These are phyloP conservation scores for Misgurnus anguillicaudatus DNA, from an alignment of 2,113 vertebrate genomes.

Conservation along the genomic window DNA sequence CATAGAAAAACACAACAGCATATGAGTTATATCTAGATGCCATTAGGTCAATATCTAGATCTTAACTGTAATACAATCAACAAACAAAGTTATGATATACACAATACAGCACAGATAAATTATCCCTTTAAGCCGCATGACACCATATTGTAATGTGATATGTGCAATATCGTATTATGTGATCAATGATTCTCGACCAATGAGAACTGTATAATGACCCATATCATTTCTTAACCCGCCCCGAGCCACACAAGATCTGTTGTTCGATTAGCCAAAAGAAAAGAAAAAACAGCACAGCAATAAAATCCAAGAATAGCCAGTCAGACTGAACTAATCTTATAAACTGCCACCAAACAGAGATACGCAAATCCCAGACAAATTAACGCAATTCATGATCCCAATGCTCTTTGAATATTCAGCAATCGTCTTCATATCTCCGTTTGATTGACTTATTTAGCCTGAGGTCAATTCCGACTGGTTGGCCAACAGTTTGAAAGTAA, in stretches of 20 bases:
- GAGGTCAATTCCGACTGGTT: not conserved
- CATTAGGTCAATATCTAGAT: not conserved
- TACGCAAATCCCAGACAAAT: not conserved
- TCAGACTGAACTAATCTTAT: not conserved
- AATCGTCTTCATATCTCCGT: too few species aligned
- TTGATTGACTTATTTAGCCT: not conserved
- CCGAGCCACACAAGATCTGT: slow-evolving; percentile 8
- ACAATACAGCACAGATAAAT: not conserved
- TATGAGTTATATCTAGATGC: not conserved
- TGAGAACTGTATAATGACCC: slow-evolving; percentile 10
- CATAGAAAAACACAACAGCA: not conserved
- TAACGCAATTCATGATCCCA: not conserved
- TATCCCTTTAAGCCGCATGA: not conserved
- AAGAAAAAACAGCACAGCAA: not conserved
- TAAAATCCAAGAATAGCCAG: not conserved
- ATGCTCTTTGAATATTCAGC: not conserved
- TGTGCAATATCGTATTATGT: slow-evolving; percentile 12
- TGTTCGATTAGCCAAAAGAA: not conserved
- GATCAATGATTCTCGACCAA: not conserved
- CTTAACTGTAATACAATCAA: not conserved
- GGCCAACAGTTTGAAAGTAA: not conserved
- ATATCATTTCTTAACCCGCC: not conserved
- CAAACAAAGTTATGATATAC: not conserved
- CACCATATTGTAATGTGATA: not conserved
- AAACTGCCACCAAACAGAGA: not conserved